phyloP scores from a whole-genome alignment of 2,113 vertebrate species.

The Lampris megalopsis region DNA sequence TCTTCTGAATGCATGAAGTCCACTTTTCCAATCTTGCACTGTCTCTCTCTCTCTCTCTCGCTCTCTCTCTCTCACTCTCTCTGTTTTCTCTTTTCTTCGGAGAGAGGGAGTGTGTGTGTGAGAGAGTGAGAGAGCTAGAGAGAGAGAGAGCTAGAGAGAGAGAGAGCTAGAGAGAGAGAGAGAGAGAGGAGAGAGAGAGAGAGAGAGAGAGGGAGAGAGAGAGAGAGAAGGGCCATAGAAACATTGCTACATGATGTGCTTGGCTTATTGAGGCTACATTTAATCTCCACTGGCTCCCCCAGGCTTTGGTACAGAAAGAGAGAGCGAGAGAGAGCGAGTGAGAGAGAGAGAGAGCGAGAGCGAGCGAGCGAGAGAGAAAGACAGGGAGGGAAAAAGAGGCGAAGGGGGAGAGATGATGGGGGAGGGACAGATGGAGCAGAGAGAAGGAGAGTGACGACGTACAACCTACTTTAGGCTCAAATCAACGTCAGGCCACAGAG shows the following conservation, averaged over 20 bases:
- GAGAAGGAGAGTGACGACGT: constrained; percentile 88
- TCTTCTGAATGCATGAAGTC: constrained; percentile 64
- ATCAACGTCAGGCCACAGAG: constrained; percentile 88
- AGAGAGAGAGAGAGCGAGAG: constrained; percentile 48
- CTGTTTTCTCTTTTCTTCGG: constrained; percentile 41
- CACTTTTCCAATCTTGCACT: constrained; percentile 40
- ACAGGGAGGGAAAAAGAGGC: constrained; percentile 34
- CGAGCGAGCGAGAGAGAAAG: constrained; percentile 23
- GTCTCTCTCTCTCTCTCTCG: constrained; percentile 9
- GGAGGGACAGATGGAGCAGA: constrained; percentile 71
- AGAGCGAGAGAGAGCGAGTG: constrained; percentile 76
- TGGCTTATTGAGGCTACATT: constrained; percentile 96
- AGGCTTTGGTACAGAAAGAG: constrained; percentile 88
- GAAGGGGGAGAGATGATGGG: constrained; percentile 75
- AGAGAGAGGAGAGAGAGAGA: constrained; percentile 43
- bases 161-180: constrained; percentile 41
- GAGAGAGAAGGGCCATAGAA: constrained; percentile 78
- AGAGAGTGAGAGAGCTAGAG: constrained; percentile 38
- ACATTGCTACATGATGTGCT: constrained; percentile 92
- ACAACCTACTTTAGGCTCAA: constrained; percentile 86
- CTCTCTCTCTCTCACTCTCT: neutral
- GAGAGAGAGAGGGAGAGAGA: constrained; percentile 48
- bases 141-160: constrained; percentile 30
- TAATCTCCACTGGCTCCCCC: constrained; percentile 94
- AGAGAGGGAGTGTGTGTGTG: constrained; percentile 48